These are phyloP conservation scores for Oryzias curvinotus DNA, from an alignment of 2,113 vertebrate genomes.

Conservation along the genomic window DNA sequence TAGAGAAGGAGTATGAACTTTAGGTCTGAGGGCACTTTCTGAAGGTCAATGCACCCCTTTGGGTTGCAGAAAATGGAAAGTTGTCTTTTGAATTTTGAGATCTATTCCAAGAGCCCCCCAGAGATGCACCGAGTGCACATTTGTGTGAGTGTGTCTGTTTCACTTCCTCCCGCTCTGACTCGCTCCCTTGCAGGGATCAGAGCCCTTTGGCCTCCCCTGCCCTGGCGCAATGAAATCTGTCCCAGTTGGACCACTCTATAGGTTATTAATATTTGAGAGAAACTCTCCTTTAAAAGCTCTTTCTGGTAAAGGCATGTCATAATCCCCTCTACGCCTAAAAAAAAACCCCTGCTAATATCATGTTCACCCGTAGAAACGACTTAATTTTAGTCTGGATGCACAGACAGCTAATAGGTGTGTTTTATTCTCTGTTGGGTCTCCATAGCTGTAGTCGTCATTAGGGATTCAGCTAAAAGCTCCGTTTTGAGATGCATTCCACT, in stretches of 20 bases:
- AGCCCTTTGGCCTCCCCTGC: slow-evolving; percentile 52
- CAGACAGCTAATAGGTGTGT: slow-evolving; percentile 1
- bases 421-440: neutral
- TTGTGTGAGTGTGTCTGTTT: slow-evolving; percentile 16
- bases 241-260: slow-evolving; percentile 55
- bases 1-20: slow-evolving; percentile 22
- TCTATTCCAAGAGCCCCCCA: slow-evolving; percentile 42
- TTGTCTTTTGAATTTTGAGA: slow-evolving; percentile 39
- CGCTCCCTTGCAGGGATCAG: slow-evolving; percentile 61
- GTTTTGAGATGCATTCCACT: neutral
- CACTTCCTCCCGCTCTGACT: slow-evolving; percentile 24
- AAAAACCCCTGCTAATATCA: slow-evolving; percentile 24
- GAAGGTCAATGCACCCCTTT: slow-evolving; percentile 38
- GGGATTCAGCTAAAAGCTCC: slow-evolving; percentile 1
- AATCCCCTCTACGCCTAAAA: slow-evolving; percentile 35
- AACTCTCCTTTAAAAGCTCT: slow-evolving; percentile 68
- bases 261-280: slow-evolving; percentile 72
- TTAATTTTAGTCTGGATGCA: slow-evolving; percentile 8
- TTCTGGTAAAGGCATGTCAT: slow-evolving; percentile 51
- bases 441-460: slow-evolving; percentile 7
- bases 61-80: slow-evolving; percentile 7
- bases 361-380: slow-evolving; percentile 7
- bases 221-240: slow-evolving; percentile 65
- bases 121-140: slow-evolving; percentile 26
- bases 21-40: slow-evolving; percentile 19